A percentile compares a stretch with the other conserved stretches of the same genome.
phyloP scores from a whole-genome alignment of 1,140 invertebrate genomes.

The Musca vetustissima region DNA sequence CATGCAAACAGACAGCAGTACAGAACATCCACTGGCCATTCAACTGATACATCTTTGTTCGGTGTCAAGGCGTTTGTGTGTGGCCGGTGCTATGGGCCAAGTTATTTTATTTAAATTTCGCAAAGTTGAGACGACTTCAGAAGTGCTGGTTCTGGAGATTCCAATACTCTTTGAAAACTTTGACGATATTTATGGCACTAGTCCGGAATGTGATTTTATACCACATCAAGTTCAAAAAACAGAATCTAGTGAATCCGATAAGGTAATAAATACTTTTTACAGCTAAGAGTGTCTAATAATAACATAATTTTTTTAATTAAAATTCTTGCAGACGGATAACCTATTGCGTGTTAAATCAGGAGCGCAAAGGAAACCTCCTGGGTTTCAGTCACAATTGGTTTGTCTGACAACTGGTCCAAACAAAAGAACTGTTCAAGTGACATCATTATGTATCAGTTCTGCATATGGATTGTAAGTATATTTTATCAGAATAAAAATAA shows the following conservation, averaged over 20 bases:
- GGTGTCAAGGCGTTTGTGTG: constrained; percentile 83
- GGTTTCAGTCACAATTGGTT: constrained; percentile 94
- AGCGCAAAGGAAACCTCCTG: constrained; percentile 76
- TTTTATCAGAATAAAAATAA: too few species aligned
- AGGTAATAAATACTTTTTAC: constrained; percentile 45
- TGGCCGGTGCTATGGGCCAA: constrained; percentile 89
- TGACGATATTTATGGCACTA: constrained; percentile 77
- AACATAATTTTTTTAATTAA: constrained; percentile 2
- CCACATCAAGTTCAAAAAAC: constrained; percentile 63
- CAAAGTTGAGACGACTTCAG: constrained; percentile 82
- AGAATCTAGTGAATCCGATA: constrained; percentile 63
- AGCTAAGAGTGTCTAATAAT: too few species aligned
- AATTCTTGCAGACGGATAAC: constrained; percentile 56
- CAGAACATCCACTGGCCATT: constrained; percentile 92
- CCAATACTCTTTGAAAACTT: constrained; percentile 81
- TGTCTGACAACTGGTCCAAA: constrained; percentile 85
- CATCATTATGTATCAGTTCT: constrained; percentile 90
- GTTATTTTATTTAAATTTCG: constrained; percentile 94
- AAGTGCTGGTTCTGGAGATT: constrained; percentile 86
- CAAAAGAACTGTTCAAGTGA: constrained; percentile 79
- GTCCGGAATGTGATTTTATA: constrained; percentile 75
- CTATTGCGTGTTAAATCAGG: constrained; percentile 74
- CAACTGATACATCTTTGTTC: constrained; percentile 89
- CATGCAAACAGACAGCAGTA: constrained; percentile 59
- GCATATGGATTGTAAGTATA: constrained; percentile 93